A percentile compares a stretch with the other conserved stretches of the same genome.
phyloP scores from a whole-genome alignment of 2,113 vertebrate genomes.

The Microcebus tavaratra region DNA sequence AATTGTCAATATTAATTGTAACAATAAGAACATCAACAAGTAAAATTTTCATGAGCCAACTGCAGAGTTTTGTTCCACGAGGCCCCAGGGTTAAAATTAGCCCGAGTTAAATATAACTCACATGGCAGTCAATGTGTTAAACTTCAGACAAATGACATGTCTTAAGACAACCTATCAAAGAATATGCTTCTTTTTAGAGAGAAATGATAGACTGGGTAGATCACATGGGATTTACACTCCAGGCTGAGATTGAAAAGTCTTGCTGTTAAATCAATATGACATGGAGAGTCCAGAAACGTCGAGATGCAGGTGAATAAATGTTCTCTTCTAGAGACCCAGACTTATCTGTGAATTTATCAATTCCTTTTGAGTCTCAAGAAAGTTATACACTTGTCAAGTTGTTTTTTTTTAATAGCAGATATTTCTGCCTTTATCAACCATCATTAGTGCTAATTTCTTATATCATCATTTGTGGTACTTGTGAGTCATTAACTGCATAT shows the following conservation, averaged over 20 bases:
- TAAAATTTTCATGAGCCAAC: too few relatives aligned
- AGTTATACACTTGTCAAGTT: background rate
- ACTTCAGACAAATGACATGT: background rate
- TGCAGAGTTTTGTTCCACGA: too few relatives aligned
- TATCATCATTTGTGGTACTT: background rate
- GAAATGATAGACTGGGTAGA: background rate
- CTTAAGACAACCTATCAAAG: background rate
- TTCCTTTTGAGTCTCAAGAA: background rate
- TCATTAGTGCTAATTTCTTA: background rate
- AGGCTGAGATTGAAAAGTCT: background rate
- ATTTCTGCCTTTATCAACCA: background rate
- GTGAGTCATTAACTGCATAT: background rate
- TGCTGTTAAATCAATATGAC: background rate
- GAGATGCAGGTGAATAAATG: background rate
- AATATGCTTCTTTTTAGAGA: constrained; percentile 3
- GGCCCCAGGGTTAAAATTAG: too few relatives aligned
- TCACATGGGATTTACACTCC: background rate
- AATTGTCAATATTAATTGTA: too few relatives aligned
- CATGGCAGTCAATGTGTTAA: background rate
- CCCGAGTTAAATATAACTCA: too few relatives aligned
- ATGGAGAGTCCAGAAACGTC: background rate
- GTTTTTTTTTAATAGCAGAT: background rate
- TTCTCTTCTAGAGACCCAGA: background rate
- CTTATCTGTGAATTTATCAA: background rate
- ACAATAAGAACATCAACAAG: too few relatives aligned